phyloP scores from a whole-genome alignment of 2,888 invertebrate genomes.

The Parnassius apollo region DNA sequence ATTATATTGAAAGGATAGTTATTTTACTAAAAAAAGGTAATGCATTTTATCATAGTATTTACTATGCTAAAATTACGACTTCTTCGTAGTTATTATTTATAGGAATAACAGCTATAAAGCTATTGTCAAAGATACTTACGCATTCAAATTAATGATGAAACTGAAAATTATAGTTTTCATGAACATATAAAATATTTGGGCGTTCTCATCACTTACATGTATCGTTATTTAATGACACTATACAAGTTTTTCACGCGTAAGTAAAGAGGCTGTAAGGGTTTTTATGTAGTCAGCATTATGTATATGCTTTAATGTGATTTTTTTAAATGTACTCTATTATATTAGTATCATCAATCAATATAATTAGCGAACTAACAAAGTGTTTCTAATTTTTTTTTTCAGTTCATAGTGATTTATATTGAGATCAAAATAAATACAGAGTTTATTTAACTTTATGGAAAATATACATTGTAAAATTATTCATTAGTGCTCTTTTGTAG shows the following conservation, averaged over 20 bases:
- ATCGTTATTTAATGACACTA: conserved; percentile 64
- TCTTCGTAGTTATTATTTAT: too few species aligned
- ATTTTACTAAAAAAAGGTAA: not conserved
- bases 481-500: conserved; percentile 69
- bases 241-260: conserved; percentile 43
- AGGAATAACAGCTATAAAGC: too few species aligned
- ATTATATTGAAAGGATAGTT: conserved; percentile 25
- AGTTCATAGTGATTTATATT: conserved; percentile 78
- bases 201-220: conserved; percentile 50
- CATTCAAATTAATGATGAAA: too few species aligned
- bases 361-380: conserved; percentile 80
- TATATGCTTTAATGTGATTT: conserved; percentile 83
- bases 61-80: too few species aligned
- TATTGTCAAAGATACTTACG: too few species aligned
- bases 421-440: conserved; percentile 79
- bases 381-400: conserved; percentile 70
- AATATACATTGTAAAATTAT: conserved; percentile 78
- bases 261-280: conserved; percentile 71
- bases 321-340: conserved; percentile 81
- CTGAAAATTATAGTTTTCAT: too few species aligned
- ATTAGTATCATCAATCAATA: conserved; percentile 78
- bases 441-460: conserved; percentile 81
- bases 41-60: too few species aligned
- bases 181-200: not conserved
- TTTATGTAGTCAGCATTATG: conserved; percentile 81